A percentile compares a stretch with the other conserved stretches of the same genome.
Evolutionary conservation across 2,888 invertebrate genomes (phyloP).

Genomic region (Conus canariensis): DNA sequence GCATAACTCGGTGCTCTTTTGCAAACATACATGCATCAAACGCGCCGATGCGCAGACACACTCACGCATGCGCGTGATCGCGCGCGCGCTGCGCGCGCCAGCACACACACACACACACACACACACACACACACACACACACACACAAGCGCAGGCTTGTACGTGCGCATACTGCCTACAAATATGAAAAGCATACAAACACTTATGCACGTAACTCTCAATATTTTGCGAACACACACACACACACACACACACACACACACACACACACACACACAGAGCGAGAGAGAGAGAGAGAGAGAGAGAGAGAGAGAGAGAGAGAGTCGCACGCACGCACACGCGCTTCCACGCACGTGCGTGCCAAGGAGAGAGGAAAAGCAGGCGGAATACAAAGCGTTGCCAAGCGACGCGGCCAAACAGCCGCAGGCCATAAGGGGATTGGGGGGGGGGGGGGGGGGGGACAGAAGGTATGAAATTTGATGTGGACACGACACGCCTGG

Average conservation of each 20-base stretch:
- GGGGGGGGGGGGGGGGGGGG: no score
- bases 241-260: constrained; percentile 18
- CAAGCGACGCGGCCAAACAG: background rate
- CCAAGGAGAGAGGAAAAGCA: background rate
- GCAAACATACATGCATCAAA: background rate
- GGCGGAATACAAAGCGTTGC: constrained; percentile 17
- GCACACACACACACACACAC: constrained; percentile 20
- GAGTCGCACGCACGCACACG: background rate
- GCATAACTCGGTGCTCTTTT: background rate
- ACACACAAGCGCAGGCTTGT: constrained; percentile 6
- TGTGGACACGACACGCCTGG: constrained; percentile 3
- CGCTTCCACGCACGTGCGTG: background rate
- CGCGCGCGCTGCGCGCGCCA: background rate
- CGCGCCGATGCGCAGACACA: background rate
- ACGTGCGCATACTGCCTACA: background rate
- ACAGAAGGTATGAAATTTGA: background rate
- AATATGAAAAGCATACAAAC: no score
- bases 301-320: background rate
- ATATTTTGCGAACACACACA: background rate
- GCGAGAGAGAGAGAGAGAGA: background rate
- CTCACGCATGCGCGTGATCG: no score
- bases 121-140: constrained; percentile 30
- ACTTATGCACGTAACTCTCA: no score
- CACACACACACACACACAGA: constrained; percentile 1
- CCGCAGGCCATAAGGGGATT: background rate